phyloP scores from a whole-genome alignment of 2,797 vertebrate genomes.

The Chromobotia macracanthus region DNA sequence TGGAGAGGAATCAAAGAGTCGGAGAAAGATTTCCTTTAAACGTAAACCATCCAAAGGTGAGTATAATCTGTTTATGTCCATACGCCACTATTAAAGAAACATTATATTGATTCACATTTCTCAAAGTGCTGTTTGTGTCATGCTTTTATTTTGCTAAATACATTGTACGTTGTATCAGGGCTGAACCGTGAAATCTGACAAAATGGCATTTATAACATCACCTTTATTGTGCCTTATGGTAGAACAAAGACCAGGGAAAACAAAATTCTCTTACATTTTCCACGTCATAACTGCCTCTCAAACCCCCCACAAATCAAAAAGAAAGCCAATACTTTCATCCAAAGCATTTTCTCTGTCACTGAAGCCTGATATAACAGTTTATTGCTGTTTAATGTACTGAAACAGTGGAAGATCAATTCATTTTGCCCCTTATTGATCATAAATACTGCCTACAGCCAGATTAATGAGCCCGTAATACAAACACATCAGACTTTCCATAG shows the following conservation, averaged over 20 bases:
- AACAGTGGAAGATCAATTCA: neutral
- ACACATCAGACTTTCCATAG: neutral
- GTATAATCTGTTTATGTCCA: conserved; percentile 45
- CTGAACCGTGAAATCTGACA: neutral
- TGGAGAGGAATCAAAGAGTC: conserved; percentile 78
- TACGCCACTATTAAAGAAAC: neutral
- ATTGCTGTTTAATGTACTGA: conserved; percentile 7
- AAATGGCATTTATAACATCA: neutral
- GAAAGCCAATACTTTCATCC: conserved; percentile 1
- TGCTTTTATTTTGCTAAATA: neutral
- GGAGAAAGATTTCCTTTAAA: conserved; percentile 91
- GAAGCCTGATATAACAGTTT: neutral
- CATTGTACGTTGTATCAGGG: neutral
- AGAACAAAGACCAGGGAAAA: neutral
- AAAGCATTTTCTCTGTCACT: neutral
- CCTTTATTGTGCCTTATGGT: neutral
- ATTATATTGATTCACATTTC: neutral
- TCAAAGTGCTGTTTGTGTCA: neutral
- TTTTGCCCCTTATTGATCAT: neutral
- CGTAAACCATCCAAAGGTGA: conserved; percentile 87
- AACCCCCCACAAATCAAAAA: neutral
- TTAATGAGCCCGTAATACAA: neutral
- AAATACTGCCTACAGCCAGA: neutral
- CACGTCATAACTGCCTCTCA: neutral
- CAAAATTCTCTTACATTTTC: neutral